phyloP scores from a whole-genome alignment of 2,888 invertebrate genomes.

The Spodoptera littoralis region DNA sequence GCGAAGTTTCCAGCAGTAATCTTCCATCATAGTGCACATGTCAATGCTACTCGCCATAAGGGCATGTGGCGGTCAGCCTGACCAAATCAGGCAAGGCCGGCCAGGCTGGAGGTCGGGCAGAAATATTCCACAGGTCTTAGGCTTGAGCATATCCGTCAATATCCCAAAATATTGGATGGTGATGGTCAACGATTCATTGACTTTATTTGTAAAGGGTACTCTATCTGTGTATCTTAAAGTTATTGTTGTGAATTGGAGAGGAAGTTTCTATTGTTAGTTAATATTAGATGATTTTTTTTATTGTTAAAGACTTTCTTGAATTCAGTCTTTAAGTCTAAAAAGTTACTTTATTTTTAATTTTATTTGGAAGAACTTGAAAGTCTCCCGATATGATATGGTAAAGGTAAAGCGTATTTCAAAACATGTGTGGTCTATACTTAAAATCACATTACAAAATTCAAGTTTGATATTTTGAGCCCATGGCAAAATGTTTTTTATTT shows the following conservation, averaged over 20 bases:
- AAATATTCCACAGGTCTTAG: slow-evolving; percentile 40
- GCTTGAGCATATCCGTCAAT: slow-evolving; percentile 35
- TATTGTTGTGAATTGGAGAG: too few relatives aligned
- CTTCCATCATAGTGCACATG: slow-evolving; percentile 23
- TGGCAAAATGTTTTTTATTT: too few relatives aligned
- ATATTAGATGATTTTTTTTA: too few relatives aligned
- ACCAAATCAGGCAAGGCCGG: slow-evolving; percentile 67
- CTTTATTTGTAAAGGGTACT: slow-evolving; percentile 18
- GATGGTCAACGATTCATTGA: slow-evolving; percentile 22
- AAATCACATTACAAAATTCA: slow-evolving; percentile 10
- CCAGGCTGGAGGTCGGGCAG: slow-evolving; percentile 54
- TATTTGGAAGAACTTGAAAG: too few relatives aligned
- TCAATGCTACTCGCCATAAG: slow-evolving; percentile 52
- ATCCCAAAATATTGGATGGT: slow-evolving; percentile 29
- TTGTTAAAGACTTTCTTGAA: too few relatives aligned
- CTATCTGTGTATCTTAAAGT: too few relatives aligned
- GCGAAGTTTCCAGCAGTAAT: slow-evolving; percentile 1
- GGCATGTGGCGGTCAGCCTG: slow-evolving; percentile 57
- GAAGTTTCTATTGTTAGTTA: too few relatives aligned
- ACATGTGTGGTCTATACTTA: slow-evolving; percentile 1
- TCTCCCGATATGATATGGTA: too few relatives aligned
- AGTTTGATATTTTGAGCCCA: too few relatives aligned
- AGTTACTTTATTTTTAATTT: too few relatives aligned
- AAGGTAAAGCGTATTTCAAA: too few relatives aligned
- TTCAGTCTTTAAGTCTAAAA: too few relatives aligned